Evolutionary conservation across 1,140 invertebrate genomes (phyloP).

Genomic region (Leptoteleia sp.): DNA sequence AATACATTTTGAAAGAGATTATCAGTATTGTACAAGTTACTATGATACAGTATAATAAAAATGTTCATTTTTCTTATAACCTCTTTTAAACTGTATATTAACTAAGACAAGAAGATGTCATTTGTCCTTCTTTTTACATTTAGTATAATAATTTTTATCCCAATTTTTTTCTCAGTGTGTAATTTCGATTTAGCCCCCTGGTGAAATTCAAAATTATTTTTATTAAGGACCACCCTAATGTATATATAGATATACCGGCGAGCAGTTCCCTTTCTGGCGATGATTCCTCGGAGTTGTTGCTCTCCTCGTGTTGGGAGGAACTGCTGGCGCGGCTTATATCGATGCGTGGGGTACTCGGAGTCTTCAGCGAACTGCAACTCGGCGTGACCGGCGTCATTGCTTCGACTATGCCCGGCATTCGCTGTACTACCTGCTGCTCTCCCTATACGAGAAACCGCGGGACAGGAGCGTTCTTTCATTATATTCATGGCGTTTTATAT

Average conservation of each 20-base stretch:
- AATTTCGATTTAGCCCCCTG: too few species aligned
- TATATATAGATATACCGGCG: constrained; percentile 72
- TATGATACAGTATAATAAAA: too few species aligned
- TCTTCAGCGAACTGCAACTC: constrained; percentile 81
- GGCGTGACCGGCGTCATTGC: constrained; percentile 81
- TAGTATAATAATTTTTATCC: too few species aligned
- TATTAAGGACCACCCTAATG: too few species aligned
- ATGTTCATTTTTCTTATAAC: too few species aligned
- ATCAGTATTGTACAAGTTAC: too few species aligned
- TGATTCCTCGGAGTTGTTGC: constrained; percentile 86
- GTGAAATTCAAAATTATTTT: too few species aligned
- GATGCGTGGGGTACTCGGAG: constrained; percentile 89
- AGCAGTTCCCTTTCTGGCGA: constrained; percentile 90
- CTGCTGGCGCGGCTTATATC: constrained; percentile 93
- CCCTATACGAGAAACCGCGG: constrained; percentile 82
- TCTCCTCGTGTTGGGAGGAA: constrained; percentile 90
- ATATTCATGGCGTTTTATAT: constrained; percentile 32
- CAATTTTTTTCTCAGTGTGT: too few species aligned
- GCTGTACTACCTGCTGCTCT: constrained; percentile 82
- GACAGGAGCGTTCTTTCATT: constrained; percentile 49
- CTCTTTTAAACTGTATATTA: too few species aligned
- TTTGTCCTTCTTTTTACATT: too few species aligned
- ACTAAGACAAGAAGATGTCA: too few species aligned
- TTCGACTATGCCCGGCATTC: constrained; percentile 87
- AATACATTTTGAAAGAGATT: too few species aligned